phyloP scores from a whole-genome alignment of 2,113 vertebrate genomes.

The Takifugu bimaculatus region DNA sequence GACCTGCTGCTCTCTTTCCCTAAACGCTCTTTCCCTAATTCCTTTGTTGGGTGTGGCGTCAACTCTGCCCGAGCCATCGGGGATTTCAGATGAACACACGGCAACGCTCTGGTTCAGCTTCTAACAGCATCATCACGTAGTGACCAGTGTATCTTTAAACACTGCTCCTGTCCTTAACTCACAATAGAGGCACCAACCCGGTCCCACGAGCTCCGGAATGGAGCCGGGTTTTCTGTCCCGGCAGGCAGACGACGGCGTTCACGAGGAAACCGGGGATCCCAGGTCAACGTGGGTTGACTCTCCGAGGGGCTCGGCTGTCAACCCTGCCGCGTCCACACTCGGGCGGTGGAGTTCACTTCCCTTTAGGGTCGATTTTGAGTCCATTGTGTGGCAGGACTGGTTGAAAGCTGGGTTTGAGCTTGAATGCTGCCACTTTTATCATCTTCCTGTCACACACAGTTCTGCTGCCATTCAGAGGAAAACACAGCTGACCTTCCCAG shows the following conservation, averaged over 20 bases:
- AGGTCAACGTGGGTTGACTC: no score
- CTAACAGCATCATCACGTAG: no score
- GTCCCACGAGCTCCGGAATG: no score
- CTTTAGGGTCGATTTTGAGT: constrained; percentile 53
- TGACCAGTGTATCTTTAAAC: background rate
- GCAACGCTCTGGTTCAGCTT: no score
- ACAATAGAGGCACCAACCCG: constrained; percentile 9
- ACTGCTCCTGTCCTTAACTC: constrained; percentile 26
- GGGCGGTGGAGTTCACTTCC: constrained; percentile 59
- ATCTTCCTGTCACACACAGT: constrained; percentile 52
- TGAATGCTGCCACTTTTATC: constrained; percentile 25
- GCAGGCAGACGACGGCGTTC: no score
- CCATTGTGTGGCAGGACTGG: constrained; percentile 59
- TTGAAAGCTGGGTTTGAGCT: constrained; percentile 43
- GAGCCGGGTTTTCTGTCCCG: no score
- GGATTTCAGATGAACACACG: no score
- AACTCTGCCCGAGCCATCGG: no score
- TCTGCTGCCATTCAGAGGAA: constrained; percentile 25
- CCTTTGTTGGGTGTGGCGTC: no score
- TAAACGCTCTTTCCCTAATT: no score
- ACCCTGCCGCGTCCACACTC: constrained; percentile 40
- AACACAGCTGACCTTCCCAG: constrained; percentile 37
- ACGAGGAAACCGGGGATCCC: no score
- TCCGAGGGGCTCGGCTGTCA: background rate
- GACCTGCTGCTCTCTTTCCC: no score